These are phyloP conservation scores for Hymenochirus boettgeri DNA, from an alignment of 2,113 vertebrate species.

Conservation along the genomic window DNA sequence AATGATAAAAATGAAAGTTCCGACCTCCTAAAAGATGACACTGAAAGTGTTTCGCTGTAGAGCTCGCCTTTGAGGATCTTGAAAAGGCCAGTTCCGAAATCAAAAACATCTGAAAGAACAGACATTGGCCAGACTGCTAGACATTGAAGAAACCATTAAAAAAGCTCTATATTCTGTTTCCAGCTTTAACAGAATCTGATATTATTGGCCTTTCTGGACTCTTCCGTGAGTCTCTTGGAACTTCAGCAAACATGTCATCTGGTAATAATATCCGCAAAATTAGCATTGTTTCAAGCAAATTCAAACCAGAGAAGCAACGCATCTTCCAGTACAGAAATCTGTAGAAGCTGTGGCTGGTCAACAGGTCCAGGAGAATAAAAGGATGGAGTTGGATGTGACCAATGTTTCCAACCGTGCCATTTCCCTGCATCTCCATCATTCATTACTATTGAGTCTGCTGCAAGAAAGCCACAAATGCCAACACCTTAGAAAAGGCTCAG, in stretches of 20 bases:
- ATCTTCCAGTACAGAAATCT: constrained; percentile 25
- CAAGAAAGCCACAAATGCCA: constrained; percentile 63
- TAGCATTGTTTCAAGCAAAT: constrained; percentile 67
- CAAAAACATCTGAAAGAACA: constrained; percentile 83
- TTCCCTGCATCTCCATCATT: constrained; percentile 76
- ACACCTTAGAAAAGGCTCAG: too few species aligned
- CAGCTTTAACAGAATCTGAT: constrained; percentile 83
- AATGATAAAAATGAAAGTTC: constrained; percentile 46
- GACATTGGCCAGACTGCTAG: constrained; percentile 80
- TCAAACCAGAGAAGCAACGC: constrained; percentile 43
- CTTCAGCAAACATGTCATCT: constrained; percentile 47
- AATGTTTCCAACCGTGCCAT: constrained; percentile 51
- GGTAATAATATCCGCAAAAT: constrained; percentile 67
- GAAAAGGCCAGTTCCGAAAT: constrained; percentile 86
- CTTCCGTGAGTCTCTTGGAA: constrained; percentile 76
- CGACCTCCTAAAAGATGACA: constrained; percentile 45
- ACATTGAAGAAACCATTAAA: constrained; percentile 83
- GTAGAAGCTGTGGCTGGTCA: constrained; percentile 13
- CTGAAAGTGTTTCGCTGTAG: constrained; percentile 66
- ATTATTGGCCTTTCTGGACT: constrained; percentile 71
- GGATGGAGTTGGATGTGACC: constrained; percentile 40
- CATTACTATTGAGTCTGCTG: constrained; percentile 78
- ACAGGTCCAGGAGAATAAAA: constrained; percentile 40
- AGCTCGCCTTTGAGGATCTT: constrained; percentile 80
- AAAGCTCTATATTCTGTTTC: constrained; percentile 90